phyloP scores from a whole-genome alignment of 2,797 vertebrate genomes.

The Nyctalus aviator region DNA sequence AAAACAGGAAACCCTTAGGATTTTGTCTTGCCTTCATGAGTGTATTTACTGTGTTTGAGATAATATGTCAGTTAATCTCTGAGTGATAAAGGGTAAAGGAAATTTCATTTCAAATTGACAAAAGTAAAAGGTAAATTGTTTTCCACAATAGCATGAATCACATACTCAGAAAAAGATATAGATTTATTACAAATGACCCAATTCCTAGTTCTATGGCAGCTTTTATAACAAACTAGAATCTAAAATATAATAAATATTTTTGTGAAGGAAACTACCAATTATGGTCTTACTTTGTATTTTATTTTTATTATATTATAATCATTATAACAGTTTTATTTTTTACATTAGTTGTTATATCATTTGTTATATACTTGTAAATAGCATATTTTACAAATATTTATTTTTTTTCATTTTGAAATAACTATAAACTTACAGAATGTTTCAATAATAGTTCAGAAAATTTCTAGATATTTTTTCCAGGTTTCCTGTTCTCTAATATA shows the following conservation, averaged over 20 bases:
- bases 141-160: conserved; percentile 94
- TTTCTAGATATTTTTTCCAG: background rate
- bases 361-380: background rate
- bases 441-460: conserved; percentile 31
- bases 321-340: background rate
- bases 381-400: background rate
- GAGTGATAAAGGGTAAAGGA: conserved; percentile 93
- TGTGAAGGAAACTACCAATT: background rate
- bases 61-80: conserved; percentile 93
- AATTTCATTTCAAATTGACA: conserved; percentile 94
- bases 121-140: conserved; percentile 93
- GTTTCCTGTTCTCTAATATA: background rate
- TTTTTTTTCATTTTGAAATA: background rate
- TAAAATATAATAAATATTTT: background rate
- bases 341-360: background rate
- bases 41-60: conserved; percentile 92
- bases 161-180: conserved; percentile 93
- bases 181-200: conserved; percentile 94
- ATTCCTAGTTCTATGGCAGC: conserved; percentile 93
- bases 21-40: conserved; percentile 86
- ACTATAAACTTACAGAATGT: conserved; percentile 6
- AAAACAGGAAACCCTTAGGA: background rate
- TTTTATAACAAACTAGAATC: conserved; percentile 83
- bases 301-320: background rate
- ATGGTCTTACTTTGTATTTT: background rate